These are phyloP conservation scores for Bufotes viridis DNA, from an alignment of 2,797 vertebrate species.

Conservation along the genomic window DNA sequence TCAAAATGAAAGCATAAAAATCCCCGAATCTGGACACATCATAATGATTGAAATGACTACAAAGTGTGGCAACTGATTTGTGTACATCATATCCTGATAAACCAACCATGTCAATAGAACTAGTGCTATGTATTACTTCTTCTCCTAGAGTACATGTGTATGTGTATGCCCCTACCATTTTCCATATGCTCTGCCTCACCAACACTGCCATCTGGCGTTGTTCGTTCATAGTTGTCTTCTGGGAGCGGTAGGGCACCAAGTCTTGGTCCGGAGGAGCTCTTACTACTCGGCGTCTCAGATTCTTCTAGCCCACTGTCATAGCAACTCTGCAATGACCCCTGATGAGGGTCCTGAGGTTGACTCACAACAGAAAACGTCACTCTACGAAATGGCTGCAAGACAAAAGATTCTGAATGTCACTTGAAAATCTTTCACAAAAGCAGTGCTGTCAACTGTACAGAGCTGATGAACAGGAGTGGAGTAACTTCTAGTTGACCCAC, in stretches of 20 bases:
- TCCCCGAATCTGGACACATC: neutral
- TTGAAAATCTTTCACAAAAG: conserved; percentile 64
- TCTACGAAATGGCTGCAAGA: conserved; percentile 99
- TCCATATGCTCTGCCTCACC: conserved; percentile 99
- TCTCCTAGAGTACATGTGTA: conserved; percentile 74
- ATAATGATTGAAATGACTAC: neutral
- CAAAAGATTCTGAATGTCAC: conserved; percentile 98
- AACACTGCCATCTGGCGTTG: conserved; percentile 99
- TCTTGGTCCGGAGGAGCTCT: conserved; percentile 98
- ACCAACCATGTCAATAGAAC: neutral
- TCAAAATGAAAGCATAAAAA: neutral
- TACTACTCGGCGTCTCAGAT: conserved; percentile 99
- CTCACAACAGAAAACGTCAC: conserved; percentile 99
- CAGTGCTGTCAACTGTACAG: conserved; percentile 25
- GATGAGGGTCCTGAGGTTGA: conserved; percentile 99
- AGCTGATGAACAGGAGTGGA: neutral
- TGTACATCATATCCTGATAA: neutral
- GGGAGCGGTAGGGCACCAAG: conserved; percentile 98
- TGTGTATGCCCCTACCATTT: conserved; percentile 99
- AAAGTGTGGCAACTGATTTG: neutral
- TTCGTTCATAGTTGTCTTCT: conserved; percentile 99
- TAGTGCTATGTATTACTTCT: conserved; percentile 59
- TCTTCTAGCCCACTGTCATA: conserved; percentile 99
- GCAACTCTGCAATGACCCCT: conserved; percentile 99
- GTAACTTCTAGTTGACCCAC: neutral